A percentile compares a stretch with the other conserved stretches of the same genome.
Evolutionary conservation across 1,140 invertebrate species (phyloP).

Genomic region (Forficula auricularia): DNA sequence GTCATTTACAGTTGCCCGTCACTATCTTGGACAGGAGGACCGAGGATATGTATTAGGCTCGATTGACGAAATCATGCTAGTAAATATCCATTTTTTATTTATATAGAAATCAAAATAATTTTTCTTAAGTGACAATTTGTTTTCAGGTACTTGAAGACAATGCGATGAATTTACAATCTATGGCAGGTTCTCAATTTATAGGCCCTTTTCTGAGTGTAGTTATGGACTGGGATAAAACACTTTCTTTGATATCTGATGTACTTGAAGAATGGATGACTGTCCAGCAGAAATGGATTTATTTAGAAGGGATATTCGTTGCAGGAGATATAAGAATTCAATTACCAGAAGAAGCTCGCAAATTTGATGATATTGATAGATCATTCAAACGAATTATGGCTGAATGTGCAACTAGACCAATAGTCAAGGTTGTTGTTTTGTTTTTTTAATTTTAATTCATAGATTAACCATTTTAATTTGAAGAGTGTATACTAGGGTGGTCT

Average conservation of each 20-base stretch:
- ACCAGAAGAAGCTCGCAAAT: conserved; percentile 72
- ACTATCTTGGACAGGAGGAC: conserved; percentile 39
- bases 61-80: conserved; percentile 55
- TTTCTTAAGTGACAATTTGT: too few relatives aligned
- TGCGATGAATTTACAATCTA: conserved; percentile 72
- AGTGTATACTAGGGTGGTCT: too few relatives aligned
- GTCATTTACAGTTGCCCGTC: conserved; percentile 48
- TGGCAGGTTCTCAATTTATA: conserved; percentile 76
- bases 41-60: conserved; percentile 57
- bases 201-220: conserved; percentile 66
- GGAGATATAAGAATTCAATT: conserved; percentile 69
- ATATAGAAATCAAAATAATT: too few relatives aligned
- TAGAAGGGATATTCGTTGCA: conserved; percentile 79
- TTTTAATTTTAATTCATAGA: too few relatives aligned
- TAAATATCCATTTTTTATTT: too few relatives aligned
- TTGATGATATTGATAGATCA: conserved; percentile 67
- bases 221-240: conserved; percentile 63
- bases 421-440: conserved; percentile 23
- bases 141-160: conserved; percentile 64
- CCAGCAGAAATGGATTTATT: conserved; percentile 75
- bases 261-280: conserved; percentile 69
- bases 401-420: conserved; percentile 53
- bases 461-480: too few relatives aligned
- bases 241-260: conserved; percentile 66
- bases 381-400: conserved; percentile 74